Evolutionary conservation across 2,113 vertebrate species (phyloP), one percentile per base, ranked within the genome.

Genomic region (Paraplagusia blochii): DNA sequence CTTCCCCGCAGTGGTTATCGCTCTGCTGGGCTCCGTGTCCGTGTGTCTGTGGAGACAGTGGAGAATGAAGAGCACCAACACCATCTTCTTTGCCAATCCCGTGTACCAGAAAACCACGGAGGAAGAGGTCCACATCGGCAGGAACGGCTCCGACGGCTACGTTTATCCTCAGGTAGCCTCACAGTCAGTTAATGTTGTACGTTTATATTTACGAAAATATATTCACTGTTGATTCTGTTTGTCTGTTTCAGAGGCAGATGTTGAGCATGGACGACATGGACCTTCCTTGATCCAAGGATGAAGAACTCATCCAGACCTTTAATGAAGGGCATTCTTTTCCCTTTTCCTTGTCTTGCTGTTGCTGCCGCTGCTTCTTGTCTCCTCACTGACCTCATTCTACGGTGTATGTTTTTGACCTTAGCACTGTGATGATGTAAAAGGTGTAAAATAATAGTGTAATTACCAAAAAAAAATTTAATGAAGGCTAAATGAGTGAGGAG

Each of bases 31-130:
- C 15, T 82, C 90, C 1, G 92, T 88, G 3, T 86, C 63, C 0
- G 69, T 87, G 66, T 62, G 92, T 8, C 33, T 95, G 1, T 94
- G 93, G 93, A 91, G 87, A 85, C 90, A 92, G 63, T 97, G 94
- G 95, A 86, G 87, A 3, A 73, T 88, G 18, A 92, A 84, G 76
- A 95, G 85, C 80, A 90, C 91, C 42, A 94, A 94, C 83, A 95
- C 91, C 79, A 97, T 97, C 49, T 92, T 94, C 88, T 96, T 97
- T 6, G 90, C 90, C 73, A 97, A 96, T 58, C 95, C 95, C 0
- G 94, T 96, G 44, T 97, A 97, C 76, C 95, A 95, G 88, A 97
- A 97, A 79, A 95, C 93, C 45, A 96, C 92, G 0, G 91, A 92
- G 53, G 91, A 93, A 29, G 91, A 95, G 53, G 79, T 95, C 0